Conservation (phyloP, 2,888 invertebrate genomes). For the Abrostola tripartita region DNA sequence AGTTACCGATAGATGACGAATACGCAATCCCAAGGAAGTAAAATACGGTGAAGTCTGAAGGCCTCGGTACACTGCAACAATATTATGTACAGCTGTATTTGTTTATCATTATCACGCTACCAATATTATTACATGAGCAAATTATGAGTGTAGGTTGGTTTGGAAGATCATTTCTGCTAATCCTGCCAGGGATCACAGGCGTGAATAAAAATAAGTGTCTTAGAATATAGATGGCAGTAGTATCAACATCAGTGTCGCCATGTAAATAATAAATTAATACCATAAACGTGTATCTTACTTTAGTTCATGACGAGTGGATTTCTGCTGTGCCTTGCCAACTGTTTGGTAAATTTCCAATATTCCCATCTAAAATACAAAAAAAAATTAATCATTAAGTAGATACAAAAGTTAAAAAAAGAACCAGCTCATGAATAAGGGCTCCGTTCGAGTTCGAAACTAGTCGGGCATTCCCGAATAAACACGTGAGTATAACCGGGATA, state of each 20-base stretch:
- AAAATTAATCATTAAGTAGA: background rate
- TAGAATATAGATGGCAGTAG: no score
- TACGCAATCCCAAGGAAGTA: constrained; percentile 80
- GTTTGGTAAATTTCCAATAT: constrained; percentile 73
- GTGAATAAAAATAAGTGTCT: no score
- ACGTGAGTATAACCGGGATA: no score
- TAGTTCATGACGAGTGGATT: constrained; percentile 61
- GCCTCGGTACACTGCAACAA: constrained; percentile 70
- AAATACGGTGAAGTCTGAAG: constrained; percentile 75
- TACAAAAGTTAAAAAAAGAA: no score
- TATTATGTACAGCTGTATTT: background rate
- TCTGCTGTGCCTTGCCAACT: constrained; percentile 60
- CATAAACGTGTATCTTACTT: constrained; percentile 48
- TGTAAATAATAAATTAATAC: background rate
- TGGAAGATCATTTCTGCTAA: no score
- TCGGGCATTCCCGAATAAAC: no score
- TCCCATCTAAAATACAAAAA: constrained; percentile 69
- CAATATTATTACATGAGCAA: no score
- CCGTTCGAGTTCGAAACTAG: no score
- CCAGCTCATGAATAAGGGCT: no score
- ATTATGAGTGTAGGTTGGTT: no score
- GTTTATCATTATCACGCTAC: background rate
- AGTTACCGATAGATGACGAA: constrained; percentile 76
- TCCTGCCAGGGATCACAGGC: no score
- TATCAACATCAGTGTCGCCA: background rate